Evolutionary conservation across 2,888 invertebrate species (phyloP).

Genomic region (Nesidiocoris tenuis): DNA sequence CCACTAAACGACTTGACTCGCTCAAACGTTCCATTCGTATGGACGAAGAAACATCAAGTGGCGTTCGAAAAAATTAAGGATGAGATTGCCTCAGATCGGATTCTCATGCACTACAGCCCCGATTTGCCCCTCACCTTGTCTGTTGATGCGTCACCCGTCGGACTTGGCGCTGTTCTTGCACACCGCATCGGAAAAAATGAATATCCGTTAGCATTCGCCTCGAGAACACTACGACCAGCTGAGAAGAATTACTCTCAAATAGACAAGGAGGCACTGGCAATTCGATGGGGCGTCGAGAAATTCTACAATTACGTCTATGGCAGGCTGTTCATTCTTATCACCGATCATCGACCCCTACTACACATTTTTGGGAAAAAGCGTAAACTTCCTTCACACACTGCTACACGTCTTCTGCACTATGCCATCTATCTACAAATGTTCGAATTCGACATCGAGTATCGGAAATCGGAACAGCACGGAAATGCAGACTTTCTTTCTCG

Average conservation of each 20-base stretch:
- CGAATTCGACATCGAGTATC: constrained; percentile 29
- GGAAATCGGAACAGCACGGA: constrained; percentile 10
- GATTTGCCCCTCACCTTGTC: constrained; percentile 15
- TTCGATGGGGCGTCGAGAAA: constrained; percentile 53
- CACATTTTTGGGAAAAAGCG: constrained; percentile 24
- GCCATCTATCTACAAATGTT: constrained; percentile 35
- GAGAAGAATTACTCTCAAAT: constrained; percentile 44
- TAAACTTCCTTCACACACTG: constrained; percentile 4
- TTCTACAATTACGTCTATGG: constrained; percentile 54
- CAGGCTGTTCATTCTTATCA: constrained; percentile 52
- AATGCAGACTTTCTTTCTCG: constrained; percentile 21
- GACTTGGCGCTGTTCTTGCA: constrained; percentile 29
- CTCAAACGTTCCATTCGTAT: constrained; percentile 4
- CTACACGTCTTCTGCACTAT: constrained; percentile 19
- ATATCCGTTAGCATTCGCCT: constrained; percentile 13
- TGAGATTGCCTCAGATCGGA: constrained; percentile 9
- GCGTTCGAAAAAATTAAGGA: constrained; percentile 11
- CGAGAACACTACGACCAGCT: constrained; percentile 3
- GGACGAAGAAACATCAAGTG: constrained; percentile 3
- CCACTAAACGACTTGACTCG: constrained; percentile 20
- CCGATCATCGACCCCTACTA: constrained; percentile 53
- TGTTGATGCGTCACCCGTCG: constrained; percentile 33
- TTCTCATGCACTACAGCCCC: constrained; percentile 10
- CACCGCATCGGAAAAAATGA: constrained; percentile 8
- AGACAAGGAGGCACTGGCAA: constrained; percentile 45